A percentile compares a stretch with the other conserved stretches of the same genome.
phyloP scores from a whole-genome alignment of 2,113 vertebrate species.

The Cairina moschata region DNA sequence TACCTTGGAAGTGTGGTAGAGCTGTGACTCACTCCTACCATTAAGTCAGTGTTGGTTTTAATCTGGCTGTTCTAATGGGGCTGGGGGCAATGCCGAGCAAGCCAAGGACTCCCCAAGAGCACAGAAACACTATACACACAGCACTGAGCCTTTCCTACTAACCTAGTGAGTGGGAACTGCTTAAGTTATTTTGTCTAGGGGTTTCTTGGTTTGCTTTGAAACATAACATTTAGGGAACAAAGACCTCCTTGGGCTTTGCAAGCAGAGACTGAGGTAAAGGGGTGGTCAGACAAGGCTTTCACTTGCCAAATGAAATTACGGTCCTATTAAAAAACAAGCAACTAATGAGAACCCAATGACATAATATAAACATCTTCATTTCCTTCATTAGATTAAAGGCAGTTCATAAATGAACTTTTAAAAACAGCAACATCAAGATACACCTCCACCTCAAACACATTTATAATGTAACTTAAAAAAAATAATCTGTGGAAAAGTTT shows the following conservation, averaged over 20 bases:
- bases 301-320: constrained; percentile 13
- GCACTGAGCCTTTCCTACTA: background rate
- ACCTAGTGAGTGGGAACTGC: background rate
- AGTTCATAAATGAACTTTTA: constrained; percentile 24
- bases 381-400: constrained; percentile 51
- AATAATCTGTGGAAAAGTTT: too few relatives aligned
- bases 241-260: background rate
- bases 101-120: background rate
- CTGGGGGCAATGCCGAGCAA: accelerated
- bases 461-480: background rate
- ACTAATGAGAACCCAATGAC: constrained; percentile 21
- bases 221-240: background rate
- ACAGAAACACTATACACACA: background rate
- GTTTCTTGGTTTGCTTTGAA: constrained; percentile 16
- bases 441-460: background rate
- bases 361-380: constrained; percentile 31
- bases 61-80: background rate
- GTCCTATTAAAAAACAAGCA: background rate
- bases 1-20: background rate
- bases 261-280: background rate
- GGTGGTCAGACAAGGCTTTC: background rate
- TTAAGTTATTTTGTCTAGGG: constrained; percentile 20
- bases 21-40: background rate
- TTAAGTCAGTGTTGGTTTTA: background rate
- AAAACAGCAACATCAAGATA: background rate